Conservation (phyloP, 1,140 invertebrate genomes). For the Araneus ventricosus region DNA sequence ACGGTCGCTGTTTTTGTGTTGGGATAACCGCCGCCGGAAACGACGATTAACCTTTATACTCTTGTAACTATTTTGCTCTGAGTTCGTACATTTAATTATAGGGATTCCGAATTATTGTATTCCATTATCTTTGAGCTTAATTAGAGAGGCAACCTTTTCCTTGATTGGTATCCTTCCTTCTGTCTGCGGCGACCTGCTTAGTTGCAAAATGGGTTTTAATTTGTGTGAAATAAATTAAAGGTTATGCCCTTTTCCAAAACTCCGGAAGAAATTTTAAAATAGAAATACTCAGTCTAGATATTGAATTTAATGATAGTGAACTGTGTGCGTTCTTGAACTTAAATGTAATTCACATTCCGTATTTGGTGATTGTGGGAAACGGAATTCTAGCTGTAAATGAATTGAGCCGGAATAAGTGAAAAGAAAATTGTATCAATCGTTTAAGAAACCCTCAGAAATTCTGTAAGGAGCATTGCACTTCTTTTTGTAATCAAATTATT, state of each 20-base stretch:
- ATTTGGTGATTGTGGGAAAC: neutral
- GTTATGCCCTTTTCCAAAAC: conserved; percentile 2
- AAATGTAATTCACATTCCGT: neutral
- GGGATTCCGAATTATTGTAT: conserved; percentile 28
- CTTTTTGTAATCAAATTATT: too few species aligned
- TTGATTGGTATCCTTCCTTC: neutral
- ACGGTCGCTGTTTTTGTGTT: conserved; percentile 30
- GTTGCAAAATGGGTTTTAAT: conserved; percentile 16
- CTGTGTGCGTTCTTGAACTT: neutral
- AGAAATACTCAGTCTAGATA: neutral
- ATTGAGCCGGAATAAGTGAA: neutral
- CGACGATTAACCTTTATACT: conserved; percentile 7
- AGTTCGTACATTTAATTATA: conserved; percentile 49
- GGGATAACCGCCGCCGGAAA: conserved; percentile 1
- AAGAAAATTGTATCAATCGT: neutral
- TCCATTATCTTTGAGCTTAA: neutral
- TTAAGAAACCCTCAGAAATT: neutral
- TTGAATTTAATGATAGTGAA: neutral
- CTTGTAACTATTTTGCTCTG: conserved; percentile 27
- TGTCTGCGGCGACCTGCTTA: neutral
- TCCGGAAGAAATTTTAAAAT: neutral
- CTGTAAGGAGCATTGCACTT: too few species aligned
- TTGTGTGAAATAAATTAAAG: conserved; percentile 25
- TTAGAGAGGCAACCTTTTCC: conserved; percentile 17
- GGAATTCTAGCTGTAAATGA: neutral